phyloP scores from a whole-genome alignment of 2,113 vertebrate species.

The Xiphophorus maculatus region DNA sequence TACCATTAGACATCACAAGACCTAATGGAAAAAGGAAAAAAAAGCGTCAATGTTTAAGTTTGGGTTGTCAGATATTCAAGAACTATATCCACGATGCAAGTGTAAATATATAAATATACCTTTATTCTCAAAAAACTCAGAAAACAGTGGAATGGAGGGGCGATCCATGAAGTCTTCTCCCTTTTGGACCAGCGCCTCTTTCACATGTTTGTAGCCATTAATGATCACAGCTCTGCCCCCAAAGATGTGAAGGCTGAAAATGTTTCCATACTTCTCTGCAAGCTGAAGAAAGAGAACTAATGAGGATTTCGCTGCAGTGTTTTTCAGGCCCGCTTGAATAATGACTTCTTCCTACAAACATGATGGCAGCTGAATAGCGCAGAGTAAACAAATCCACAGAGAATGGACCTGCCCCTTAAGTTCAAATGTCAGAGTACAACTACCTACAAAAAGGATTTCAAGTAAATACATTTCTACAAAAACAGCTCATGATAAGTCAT shows the following conservation, averaged over 20 bases:
- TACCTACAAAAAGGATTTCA: too few relatives aligned
- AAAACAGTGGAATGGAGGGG: constrained; percentile 22
- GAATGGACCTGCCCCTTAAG: too few relatives aligned
- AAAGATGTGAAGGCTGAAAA: constrained; percentile 59
- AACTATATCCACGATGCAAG: too few relatives aligned
- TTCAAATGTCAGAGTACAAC: too few relatives aligned
- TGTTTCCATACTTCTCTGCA: constrained; percentile 75
- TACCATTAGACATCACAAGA: constrained; percentile 66
- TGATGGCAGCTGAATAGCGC: too few relatives aligned
- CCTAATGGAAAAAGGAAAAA: constrained; percentile 58
- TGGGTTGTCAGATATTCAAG: too few relatives aligned
- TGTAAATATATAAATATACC: constrained; percentile 49
- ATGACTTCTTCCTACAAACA: too few relatives aligned
- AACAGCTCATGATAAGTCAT: too few relatives aligned
- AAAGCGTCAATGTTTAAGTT: too few relatives aligned
- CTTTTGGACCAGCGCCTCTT: constrained; percentile 77
- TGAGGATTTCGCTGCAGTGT: background rate
- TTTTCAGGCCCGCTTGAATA: too few relatives aligned
- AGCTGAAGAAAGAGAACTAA: constrained; percentile 51
- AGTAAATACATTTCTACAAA: too few relatives aligned
- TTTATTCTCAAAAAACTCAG: constrained; percentile 16
- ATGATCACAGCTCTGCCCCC: constrained; percentile 35
- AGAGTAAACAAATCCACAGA: too few relatives aligned
- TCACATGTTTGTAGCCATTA: constrained; percentile 73
- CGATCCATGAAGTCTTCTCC: constrained; percentile 74